phyloP scores from a whole-genome alignment of 2,113 vertebrate species.

The Trachemys scripta region DNA sequence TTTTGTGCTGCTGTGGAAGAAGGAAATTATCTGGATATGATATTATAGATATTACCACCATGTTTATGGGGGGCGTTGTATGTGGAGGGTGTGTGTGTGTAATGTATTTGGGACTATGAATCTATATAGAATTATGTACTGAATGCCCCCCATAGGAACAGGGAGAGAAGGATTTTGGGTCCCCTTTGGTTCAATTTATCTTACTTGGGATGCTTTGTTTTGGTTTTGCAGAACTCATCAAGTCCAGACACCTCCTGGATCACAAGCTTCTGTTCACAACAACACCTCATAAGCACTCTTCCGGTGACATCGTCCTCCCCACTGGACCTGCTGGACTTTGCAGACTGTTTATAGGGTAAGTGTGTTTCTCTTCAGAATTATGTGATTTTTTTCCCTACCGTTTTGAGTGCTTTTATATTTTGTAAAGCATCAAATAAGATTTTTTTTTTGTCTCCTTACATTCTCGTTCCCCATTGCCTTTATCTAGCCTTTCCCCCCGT shows the following conservation, averaged over 20 bases:
- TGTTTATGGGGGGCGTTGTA: not conserved
- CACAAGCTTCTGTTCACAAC: not conserved
- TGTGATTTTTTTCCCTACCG: not conserved
- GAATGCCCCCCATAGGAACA: not conserved
- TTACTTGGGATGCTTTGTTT: not conserved
- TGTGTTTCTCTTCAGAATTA: not conserved
- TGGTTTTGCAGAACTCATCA: not conserved
- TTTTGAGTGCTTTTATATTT: not conserved
- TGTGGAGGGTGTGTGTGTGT: accelerated
- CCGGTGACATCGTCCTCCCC: not conserved
- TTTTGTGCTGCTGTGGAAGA: not conserved
- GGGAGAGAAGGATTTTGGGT: not conserved
- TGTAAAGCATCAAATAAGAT: accelerated
- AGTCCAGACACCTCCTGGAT: not conserved
- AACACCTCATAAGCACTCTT: not conserved
- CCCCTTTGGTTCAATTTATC: not conserved
- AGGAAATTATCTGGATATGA: not conserved
- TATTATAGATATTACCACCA: not conserved
- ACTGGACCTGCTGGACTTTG: not conserved
- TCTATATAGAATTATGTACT: not conserved
- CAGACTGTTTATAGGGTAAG: not conserved
- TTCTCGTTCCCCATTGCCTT: not conserved
- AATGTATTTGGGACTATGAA: not conserved
- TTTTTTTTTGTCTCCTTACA: not conserved
- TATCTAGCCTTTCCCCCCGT: accelerated